Base-by-base conservation (phyloP, 1,140 invertebrate genomes). In the Monochamus saltuarius region DNA sequence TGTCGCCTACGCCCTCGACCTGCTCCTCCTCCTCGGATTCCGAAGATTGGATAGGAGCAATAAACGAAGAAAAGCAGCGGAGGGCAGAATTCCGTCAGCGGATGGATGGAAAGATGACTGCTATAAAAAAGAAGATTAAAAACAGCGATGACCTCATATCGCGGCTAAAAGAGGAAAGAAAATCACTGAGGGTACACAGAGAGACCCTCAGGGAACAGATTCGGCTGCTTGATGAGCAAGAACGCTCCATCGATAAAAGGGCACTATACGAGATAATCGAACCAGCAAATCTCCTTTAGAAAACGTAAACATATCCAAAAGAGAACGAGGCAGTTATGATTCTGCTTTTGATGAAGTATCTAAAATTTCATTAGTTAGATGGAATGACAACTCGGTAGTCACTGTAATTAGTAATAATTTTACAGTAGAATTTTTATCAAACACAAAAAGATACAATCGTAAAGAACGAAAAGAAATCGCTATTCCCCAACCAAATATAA, bases 331-430 rank as follows among this genome's bases (percentile, higher is more conserved):
- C 6, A 54, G 37, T 45, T 54, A 52, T 63, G 39, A 46, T 35
- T 65, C 53, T 56, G 36, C 37, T 45, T 65, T 59, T 62, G 55
- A 65, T 42, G 42, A 49, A 36, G 35, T 47, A 50, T 39, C 43
- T 14, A 40, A 65, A 39, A 53, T 62, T 39, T 13, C 35, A 39
- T 52, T 66, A 29, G 56, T 60, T 40, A 50, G 51, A 16, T 67
- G 66, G 66, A 65, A 65, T 52, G 63, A 67, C 51, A 65, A 67
- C 59, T 55, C 59, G 19, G 43, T 61, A 38, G 56, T 65, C 9
- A 65, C 63, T 16, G 47, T 64, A 29, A 35, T 37, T 19, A 61
- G 51, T 37, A 64, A 51, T n/a, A 17, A 50, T 39, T 40, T 16
- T 39, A 61, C 29, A 45, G 47, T 57, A 52, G n/a, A 61, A 40